Evolutionary conservation across 2,888 invertebrate species (phyloP), one percentile per base, ranked within the genome.

Genomic region (Meandrusa payeni): DNA sequence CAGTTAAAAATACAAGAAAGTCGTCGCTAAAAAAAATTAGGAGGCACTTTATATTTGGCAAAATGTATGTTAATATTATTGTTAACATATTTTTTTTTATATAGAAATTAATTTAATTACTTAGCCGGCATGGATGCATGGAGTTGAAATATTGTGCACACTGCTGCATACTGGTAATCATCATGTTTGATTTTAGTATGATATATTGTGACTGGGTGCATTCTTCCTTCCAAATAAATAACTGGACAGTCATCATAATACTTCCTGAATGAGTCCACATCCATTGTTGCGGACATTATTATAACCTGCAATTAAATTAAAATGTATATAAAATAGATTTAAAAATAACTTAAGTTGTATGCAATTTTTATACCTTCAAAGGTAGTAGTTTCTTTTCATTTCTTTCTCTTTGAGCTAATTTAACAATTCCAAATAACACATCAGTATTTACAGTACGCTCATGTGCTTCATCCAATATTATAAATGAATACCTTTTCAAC

Each of bases 231-330:
- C 28, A 99, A 83, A 72, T 97, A 97, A 57, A 97, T 89, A 0
- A 95, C 96, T 31, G 94, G 93, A 32, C 95, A 95, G 46, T 93
- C 91, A 61, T 94, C 91, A 72, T 97, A 99, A 74, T 97, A 99
- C 49, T 91, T 89, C 20, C 94, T 93, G 76, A 99, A 98, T 62
- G 95, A 93, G 74, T 97, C 96, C 4, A 97, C 96, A 79, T 98
- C 96, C 96, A 98, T 97, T 6, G 98, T 98, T 0, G 98, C 98
- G 0, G 97, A 98, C 93, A 97, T 97, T 32, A 97, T 89, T 20
- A 98, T 91, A 11, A 96, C 81, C 93, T 94, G 68, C 33, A 89
- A 77, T 41, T 42, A 50, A 34, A 41, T 5, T 11, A 37, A 7
- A n/a, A 32, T 13, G 3, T 23, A 28, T 13, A 26, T 31, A 42